A percentile compares a stretch with the other conserved stretches of the same genome.
These are phyloP conservation scores for Petrocephalus zakoni DNA, from an alignment of 2,113 vertebrate genomes.

Conservation along the genomic window DNA sequence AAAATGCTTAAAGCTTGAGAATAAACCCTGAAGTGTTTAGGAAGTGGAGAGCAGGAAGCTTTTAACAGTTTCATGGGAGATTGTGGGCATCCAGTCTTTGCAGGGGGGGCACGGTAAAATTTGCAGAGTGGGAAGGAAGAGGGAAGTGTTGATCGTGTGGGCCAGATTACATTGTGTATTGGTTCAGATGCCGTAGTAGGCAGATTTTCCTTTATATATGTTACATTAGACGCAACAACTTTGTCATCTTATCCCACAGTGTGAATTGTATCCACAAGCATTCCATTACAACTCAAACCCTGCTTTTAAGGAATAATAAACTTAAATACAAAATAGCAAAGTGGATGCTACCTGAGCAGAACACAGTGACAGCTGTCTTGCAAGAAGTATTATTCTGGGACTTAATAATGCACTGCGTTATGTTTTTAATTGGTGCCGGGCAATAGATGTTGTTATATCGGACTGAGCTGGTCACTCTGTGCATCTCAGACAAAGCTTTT, in stretches of 20 bases:
- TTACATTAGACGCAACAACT: background rate
- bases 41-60: background rate
- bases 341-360: constrained; percentile 48
- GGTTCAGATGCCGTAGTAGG: background rate
- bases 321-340: background rate
- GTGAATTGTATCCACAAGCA: background rate
- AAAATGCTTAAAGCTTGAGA: background rate
- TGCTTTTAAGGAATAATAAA: background rate
- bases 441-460: constrained; percentile 31
- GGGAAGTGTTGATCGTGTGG: background rate
- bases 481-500: rapidly evolving
- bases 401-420: constrained; percentile 36
- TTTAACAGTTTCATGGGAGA: background rate
- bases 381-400: rapidly evolving
- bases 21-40: background rate
- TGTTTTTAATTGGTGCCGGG: rapidly evolving
- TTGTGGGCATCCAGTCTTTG: background rate
- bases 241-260: background rate
- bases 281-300: background rate
- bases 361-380: background rate
- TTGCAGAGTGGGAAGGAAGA: background rate
- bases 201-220: background rate
- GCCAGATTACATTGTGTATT: background rate
- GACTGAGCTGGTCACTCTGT: rapidly evolving
- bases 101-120: background rate